Evolutionary conservation across 2,113 vertebrate genomes (phyloP), one percentile per base, ranked within the genome.

Genomic region (Pelobates fuscus): DNA sequence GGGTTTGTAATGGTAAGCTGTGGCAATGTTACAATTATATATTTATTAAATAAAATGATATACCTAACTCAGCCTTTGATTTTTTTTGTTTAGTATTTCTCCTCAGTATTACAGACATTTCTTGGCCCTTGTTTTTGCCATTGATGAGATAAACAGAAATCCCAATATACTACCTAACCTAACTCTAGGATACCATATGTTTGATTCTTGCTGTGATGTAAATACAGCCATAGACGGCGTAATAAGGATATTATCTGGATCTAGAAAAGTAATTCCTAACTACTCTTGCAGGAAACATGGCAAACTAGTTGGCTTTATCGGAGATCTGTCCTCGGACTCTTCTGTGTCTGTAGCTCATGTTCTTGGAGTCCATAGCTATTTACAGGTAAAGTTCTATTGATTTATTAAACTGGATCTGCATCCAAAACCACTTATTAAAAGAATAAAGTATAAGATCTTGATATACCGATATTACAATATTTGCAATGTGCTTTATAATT

Each of bases 131-230:
- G 41, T 44, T 30, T 71, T 49, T 29, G 70, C 70, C 49, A 30
- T 72, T 24, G 61, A 54, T 10, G 43, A 71, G 12, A 62, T 71
- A 8, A 62, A 71, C n/a, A 59, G 26, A 2, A 60, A 71, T 17
- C 57, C 68, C 1, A 41, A 71, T 21, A 11, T 71, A 21, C 27
- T 72, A 18, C 70, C 70, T 7, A 72, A 72, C 17, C 8, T 64
- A 6, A 64, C 24, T 8, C 30, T 64, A 27, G 70, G 70, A 5
- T 72, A 54, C n/a, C 26, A 32, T 24, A 24, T 72, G 12, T 32
- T 29, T 49, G 59, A 72, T 24, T 63, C 26, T 23, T 72, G 30
- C n/a, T 1, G 1, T 1, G 37, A 23, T 72, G 18, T 10, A 12
- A 20, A 7, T 3, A 43, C 17, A 10, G 30, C 26, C 29, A 32